Evolutionary conservation across 2,113 vertebrate species (phyloP).

Genomic region (Poecilia latipinna): DNA sequence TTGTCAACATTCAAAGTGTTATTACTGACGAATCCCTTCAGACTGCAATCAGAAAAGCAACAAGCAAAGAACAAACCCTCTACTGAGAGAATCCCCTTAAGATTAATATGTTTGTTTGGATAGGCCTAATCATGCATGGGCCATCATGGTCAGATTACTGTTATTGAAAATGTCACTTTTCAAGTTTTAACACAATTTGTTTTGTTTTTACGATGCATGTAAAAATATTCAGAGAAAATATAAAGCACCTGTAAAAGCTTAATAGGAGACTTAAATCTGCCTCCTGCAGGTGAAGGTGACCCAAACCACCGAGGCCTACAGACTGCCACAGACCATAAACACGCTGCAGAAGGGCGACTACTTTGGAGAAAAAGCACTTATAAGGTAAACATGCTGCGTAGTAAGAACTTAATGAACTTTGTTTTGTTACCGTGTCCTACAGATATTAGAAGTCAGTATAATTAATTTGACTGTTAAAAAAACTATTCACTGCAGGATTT

Average conservation of each 20-base stretch:
- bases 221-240: neutral
- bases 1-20: conserved; percentile 9
- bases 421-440: no score
- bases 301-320: conserved; percentile 73
- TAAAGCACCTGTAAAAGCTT: conserved; percentile 17
- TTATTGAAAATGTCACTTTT: conserved; percentile 3
- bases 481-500: no score
- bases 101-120: conserved; percentile 8
- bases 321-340: conserved; percentile 78
- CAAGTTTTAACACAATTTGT: neutral
- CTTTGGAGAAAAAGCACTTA: conserved; percentile 83
- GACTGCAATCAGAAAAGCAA: neutral
- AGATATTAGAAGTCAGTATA: no score
- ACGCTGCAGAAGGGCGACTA: conserved; percentile 80
- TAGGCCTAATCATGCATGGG: neutral
- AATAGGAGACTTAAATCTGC: conserved; percentile 1
- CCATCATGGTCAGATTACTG: conserved; percentile 9
- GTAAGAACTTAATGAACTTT: no score
- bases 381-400: conserved; percentile 68
- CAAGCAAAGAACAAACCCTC: neutral
- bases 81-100: neutral
- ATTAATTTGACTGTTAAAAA: no score
- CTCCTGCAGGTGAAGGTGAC: conserved; percentile 79
- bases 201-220: neutral
- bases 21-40: neutral